phyloP scores from a whole-genome alignment of 2,888 invertebrate species.

The Hemaris fuciformis region DNA sequence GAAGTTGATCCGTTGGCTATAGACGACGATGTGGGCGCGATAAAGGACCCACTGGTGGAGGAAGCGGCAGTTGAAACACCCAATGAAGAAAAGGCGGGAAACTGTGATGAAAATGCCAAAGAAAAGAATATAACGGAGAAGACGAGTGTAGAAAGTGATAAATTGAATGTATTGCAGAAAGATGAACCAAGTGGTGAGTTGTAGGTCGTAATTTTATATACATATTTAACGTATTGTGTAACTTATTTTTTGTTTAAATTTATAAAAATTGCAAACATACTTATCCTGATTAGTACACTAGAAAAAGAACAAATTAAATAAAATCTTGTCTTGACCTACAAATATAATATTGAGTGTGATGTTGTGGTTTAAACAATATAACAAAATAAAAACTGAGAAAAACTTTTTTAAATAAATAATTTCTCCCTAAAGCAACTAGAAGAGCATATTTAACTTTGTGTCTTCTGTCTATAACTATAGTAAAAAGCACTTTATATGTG shows the following conservation, averaged over 20 bases:
- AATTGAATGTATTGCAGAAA: slow-evolving; percentile 35
- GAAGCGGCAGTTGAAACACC: slow-evolving; percentile 37
- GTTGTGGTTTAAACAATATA: too few relatives aligned
- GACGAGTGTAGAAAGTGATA: slow-evolving; percentile 44
- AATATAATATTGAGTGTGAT: too few relatives aligned
- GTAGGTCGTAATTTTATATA: not conserved
- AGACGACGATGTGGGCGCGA: slow-evolving; percentile 48
- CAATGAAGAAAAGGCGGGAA: slow-evolving; percentile 49
- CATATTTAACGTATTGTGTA: not conserved
- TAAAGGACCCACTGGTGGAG: slow-evolving; percentile 40
- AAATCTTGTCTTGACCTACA: too few relatives aligned
- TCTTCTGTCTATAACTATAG: too few relatives aligned
- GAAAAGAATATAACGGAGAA: slow-evolving; percentile 58
- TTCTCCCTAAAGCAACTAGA: too few relatives aligned
- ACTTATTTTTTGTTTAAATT: not conserved
- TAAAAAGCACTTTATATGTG: too few relatives aligned
- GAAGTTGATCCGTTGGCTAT: slow-evolving; percentile 70
- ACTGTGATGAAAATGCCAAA: slow-evolving; percentile 79
- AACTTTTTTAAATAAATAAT: too few relatives aligned
- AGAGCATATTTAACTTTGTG: too few relatives aligned
- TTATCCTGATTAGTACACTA: too few relatives aligned
- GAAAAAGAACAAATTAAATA: too few relatives aligned
- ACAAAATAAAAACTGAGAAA: too few relatives aligned
- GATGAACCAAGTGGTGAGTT: slow-evolving; percentile 45
- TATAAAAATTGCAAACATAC: not conserved